These are phyloP conservation scores for Oscheius sp. DNA, from an alignment of 2,888 invertebrate genomes.

Conservation along the genomic window DNA sequence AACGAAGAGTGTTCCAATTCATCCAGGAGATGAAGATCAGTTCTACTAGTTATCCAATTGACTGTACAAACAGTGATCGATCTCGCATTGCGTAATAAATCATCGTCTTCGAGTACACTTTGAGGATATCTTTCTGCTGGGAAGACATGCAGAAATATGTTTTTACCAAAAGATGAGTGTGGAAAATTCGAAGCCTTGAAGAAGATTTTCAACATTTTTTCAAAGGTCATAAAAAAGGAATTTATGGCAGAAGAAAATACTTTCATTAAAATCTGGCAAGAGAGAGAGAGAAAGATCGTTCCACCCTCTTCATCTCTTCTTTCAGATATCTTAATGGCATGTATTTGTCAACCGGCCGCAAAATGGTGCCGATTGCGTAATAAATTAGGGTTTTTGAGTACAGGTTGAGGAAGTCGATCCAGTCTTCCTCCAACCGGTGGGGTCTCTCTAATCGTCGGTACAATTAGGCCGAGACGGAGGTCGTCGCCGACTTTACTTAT, in stretches of 20 bases:
- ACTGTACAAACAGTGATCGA: not conserved
- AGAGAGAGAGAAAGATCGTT: not conserved
- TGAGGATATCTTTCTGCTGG: too few species aligned
- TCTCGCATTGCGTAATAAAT: constrained; percentile 10
- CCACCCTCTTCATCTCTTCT: not conserved
- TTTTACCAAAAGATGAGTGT: too few species aligned
- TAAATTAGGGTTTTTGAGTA: not conserved
- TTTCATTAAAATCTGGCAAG: not conserved
- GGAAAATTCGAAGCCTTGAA: too few species aligned
- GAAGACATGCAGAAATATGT: too few species aligned
- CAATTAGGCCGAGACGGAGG: constrained; percentile 26
- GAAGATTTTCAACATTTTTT: too few species aligned
- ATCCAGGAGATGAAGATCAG: constrained; percentile 16
- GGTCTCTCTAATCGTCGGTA: not conserved
- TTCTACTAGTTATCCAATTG: not conserved
- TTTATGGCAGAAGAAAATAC: too few species aligned
- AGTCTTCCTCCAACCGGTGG: constrained; percentile 4
- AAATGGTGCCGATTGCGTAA: too few species aligned
- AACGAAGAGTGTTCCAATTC: constrained; percentile 13
- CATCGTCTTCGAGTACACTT: not conserved
- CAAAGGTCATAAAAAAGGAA: too few species aligned
- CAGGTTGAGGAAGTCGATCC: not conserved
- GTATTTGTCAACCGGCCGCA: not conserved
- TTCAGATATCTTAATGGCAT: not conserved
- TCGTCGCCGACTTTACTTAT: constrained; percentile 21